phyloP scores from a whole-genome alignment of 2,113 vertebrate species.

The Opisthocomus hoazin region DNA sequence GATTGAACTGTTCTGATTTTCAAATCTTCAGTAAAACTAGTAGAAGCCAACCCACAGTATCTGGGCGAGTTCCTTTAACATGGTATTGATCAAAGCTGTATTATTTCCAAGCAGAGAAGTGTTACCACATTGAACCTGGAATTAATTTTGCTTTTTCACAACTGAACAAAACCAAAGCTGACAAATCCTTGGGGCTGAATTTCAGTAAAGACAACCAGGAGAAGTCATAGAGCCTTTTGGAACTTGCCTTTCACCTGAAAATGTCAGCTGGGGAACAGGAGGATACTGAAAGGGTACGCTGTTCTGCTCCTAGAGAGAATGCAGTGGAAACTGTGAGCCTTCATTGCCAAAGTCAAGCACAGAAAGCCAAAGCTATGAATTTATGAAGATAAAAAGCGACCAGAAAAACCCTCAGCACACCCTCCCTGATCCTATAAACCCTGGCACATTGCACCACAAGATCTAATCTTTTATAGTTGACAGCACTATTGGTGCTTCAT shows the following conservation, averaged over 20 bases:
- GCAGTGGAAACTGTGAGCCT: not conserved
- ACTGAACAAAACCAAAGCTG: not conserved
- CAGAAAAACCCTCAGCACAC: not conserved
- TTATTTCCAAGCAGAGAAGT: not conserved
- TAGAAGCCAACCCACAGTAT: not conserved
- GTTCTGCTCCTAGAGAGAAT: not conserved
- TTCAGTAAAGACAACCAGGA: not conserved
- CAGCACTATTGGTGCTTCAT: not conserved
- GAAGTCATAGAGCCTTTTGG: not conserved
- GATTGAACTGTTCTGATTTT: not conserved
- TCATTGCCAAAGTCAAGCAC: not conserved
- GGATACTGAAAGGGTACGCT: not conserved
- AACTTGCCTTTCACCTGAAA: not conserved
- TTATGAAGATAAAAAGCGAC: constrained; percentile 4
- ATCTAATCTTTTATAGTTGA: constrained; percentile 10
- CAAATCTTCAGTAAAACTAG: not conserved
- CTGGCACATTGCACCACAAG: not conserved
- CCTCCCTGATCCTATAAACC: constrained; percentile 3
- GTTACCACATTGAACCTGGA: not conserved
- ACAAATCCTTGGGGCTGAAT: not conserved
- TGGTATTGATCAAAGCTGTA: not conserved
- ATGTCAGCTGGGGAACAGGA: not conserved
- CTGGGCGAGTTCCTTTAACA: not conserved
- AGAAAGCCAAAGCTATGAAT: not conserved
- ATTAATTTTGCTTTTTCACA: not conserved